These are phyloP conservation scores for Dryas iulia DNA, from an alignment of 1,140 invertebrate species.

Conservation along the genomic window DNA sequence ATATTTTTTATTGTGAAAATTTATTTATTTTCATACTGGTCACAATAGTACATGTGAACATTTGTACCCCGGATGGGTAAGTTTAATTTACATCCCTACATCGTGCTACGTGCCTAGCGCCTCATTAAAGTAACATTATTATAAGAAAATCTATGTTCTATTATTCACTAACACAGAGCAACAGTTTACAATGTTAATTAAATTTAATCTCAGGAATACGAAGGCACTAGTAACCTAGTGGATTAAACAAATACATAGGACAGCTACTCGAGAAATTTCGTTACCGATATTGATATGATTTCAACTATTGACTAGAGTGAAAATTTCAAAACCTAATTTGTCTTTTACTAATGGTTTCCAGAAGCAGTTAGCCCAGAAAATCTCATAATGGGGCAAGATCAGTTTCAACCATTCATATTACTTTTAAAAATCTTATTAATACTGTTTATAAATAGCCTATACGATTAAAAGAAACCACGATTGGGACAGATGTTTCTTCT, in stretches of 20 bases:
- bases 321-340: constrained; percentile 50
- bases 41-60: not conserved
- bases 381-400: constrained; percentile 24
- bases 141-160: constrained; percentile 49
- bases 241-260: constrained; percentile 26
- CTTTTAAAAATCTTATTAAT: constrained; percentile 56
- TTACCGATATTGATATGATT: constrained; percentile 67
- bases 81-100: not conserved
- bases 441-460: constrained; percentile 50
- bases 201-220: constrained; percentile 21
- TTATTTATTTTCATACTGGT: not conserved
- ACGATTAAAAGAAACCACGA: constrained; percentile 49
- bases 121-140: constrained; percentile 24
- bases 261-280: constrained; percentile 22
- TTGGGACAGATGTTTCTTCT: constrained; percentile 29
- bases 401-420: constrained; percentile 23
- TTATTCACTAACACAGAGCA: constrained; percentile 71
- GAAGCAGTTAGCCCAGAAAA: constrained; percentile 30
- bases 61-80: not conserved
- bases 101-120: constrained; percentile 38
- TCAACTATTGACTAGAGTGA: constrained; percentile 65
- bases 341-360: constrained; percentile 49
- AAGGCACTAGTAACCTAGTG: constrained; percentile 75
- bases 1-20: not conserved
- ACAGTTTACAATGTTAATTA: constrained; percentile 35